These are phyloP conservation scores for Ahaetulla prasina DNA, from an alignment of 2,113 vertebrate genomes.

Conservation along the genomic window DNA sequence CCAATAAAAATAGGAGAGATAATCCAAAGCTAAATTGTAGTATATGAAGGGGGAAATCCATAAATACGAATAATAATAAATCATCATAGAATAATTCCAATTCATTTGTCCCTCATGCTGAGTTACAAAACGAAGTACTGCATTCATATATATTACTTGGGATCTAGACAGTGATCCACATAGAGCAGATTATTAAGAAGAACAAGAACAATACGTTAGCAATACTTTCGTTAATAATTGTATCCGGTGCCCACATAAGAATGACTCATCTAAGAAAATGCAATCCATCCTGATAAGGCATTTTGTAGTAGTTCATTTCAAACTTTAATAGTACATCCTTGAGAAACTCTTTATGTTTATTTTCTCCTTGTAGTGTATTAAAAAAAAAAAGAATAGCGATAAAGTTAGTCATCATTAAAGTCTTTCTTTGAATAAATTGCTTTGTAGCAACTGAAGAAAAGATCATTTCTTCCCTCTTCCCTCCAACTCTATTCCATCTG, in stretches of 20 bases:
- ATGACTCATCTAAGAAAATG: neutral
- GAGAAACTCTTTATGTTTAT: slow-evolving; percentile 1
- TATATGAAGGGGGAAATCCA: neutral
- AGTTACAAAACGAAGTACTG: neutral
- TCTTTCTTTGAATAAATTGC: slow-evolving; percentile 29
- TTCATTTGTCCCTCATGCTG: neutral
- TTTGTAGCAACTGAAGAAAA: slow-evolving; percentile 49
- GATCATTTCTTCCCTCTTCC: slow-evolving; percentile 27
- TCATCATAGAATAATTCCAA: slow-evolving; percentile 10
- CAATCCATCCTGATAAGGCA: neutral
- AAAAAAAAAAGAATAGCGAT: neutral
- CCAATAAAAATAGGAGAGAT: neutral
- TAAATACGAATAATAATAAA: no score
- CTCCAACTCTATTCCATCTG: slow-evolving; percentile 45
- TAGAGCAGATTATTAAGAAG: neutral
- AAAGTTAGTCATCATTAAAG: slow-evolving; percentile 36
- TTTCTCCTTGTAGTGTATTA: neutral
- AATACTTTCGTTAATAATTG: neutral
- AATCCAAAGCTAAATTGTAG: neutral
- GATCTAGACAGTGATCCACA: neutral
- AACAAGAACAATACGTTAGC: neutral
- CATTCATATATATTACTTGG: slow-evolving; percentile 12
- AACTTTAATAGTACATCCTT: neutral
- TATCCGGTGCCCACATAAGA: neutral
- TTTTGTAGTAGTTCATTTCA: neutral